These are phyloP conservation scores for Microplitis manilae DNA, from an alignment of 2,888 invertebrate genomes.

Conservation along the genomic window DNA sequence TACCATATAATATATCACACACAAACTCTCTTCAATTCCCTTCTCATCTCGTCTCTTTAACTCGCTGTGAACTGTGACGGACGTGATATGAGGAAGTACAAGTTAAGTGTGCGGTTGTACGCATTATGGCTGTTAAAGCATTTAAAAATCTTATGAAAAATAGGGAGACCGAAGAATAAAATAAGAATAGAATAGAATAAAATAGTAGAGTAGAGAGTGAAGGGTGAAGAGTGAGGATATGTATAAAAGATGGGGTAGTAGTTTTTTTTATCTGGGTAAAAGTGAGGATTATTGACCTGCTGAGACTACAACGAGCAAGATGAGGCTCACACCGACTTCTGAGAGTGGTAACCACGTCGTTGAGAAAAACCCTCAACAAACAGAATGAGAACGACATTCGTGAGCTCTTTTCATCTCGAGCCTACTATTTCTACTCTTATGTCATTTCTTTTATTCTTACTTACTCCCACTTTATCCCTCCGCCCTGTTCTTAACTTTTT, in stretches of 20 bases:
- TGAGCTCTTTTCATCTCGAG: slow-evolving; percentile 7
- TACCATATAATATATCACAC: not conserved
- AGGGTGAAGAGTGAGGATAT: not conserved
- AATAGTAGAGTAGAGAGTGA: not conserved
- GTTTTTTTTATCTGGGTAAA: not conserved
- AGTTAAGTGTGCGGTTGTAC: not conserved
- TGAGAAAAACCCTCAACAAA: slow-evolving; percentile 8
- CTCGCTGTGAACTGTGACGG: not conserved
- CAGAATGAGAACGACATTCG: slow-evolving; percentile 8
- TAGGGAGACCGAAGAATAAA: not conserved
- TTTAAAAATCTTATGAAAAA: not conserved
- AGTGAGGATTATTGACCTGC: slow-evolving; percentile 12
- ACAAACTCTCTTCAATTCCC: not conserved
- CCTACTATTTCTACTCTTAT: not conserved
- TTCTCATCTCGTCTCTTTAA: not conserved
- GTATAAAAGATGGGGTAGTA: not conserved
- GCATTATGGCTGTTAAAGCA: not conserved
- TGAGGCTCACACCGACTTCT: not conserved
- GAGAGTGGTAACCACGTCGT: not conserved
- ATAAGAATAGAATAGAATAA: not conserved
- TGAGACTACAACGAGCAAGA: not conserved
- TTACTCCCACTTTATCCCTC: not conserved
- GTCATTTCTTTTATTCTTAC: not conserved
- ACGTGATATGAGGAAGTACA: not conserved
- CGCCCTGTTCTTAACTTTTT: not conserved